A percentile compares a stretch with the other conserved stretches of the same genome.
Evolutionary conservation across 2,797 vertebrate species (phyloP).

Genomic region (Lindbergichthys nudifrons): DNA sequence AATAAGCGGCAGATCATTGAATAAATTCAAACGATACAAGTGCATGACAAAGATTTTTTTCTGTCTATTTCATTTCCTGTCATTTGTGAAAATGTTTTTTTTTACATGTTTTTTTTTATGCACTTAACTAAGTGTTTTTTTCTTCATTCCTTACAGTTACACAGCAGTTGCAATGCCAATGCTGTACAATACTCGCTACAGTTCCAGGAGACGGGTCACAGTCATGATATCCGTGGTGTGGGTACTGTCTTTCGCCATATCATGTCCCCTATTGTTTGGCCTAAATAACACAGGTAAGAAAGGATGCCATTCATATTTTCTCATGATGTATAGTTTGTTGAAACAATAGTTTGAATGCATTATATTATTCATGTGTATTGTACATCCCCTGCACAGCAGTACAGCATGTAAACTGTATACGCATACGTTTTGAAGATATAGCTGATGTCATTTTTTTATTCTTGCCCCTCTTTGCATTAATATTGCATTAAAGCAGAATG

Average conservation of each 20-base stretch:
- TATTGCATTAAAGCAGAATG: not conserved
- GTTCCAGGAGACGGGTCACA: conserved; percentile 95
- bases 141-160: conserved; percentile 85
- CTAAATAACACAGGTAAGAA: conserved; percentile 94
- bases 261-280: conserved; percentile 96
- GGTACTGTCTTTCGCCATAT: conserved; percentile 98
- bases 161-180: conserved; percentile 99
- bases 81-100: not conserved
- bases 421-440: not conserved
- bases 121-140: not conserved
- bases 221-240: conserved; percentile 97
- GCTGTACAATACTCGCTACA: conserved; percentile 99
- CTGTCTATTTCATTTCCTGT: not conserved
- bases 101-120: not conserved
- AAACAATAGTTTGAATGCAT: not conserved
- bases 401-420: not conserved
- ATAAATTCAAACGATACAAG: not conserved
- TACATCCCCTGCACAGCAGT: not conserved
- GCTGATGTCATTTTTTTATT: conserved; percentile 4
- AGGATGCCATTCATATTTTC: not conserved
- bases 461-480: not conserved
- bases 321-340: not conserved
- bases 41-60: not conserved
- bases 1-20: not conserved
- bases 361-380: conserved; percentile 23